Evolutionary conservation across 2,797 vertebrate species (phyloP).

Genomic region (Taeniopygia guttata): DNA sequence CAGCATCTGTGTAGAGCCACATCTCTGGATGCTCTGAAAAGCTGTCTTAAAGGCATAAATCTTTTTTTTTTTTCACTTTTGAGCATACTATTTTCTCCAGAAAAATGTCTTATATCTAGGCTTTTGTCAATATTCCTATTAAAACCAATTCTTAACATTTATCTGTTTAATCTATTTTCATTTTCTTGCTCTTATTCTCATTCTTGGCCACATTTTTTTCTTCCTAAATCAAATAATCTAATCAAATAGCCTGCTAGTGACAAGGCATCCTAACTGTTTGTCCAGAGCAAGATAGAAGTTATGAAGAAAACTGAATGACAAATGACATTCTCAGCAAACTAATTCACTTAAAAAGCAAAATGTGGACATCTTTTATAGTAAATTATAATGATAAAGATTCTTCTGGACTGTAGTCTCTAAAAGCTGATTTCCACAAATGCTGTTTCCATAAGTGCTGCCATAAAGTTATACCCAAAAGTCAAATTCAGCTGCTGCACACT

Average conservation of each 20-base stretch:
- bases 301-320: background rate
- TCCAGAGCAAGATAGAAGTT: background rate
- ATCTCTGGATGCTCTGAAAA: background rate
- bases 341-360: background rate
- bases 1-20: background rate
- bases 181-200: background rate
- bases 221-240: background rate
- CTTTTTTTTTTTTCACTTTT: background rate
- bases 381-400: background rate
- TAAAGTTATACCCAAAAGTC: background rate
- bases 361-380: background rate
- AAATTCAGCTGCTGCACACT: background rate
- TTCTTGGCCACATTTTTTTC: background rate
- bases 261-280: background rate
- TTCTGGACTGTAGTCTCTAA: background rate
- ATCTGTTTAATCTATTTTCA: background rate
- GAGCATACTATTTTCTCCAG: background rate
- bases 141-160: background rate
- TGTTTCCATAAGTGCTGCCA: background rate
- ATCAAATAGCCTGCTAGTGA: background rate
- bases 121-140: background rate
- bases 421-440: background rate
- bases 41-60: background rate
- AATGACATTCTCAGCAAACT: background rate
- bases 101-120: background rate